phyloP scores from a whole-genome alignment of 2,797 vertebrate genomes.

The Anolis apletophallus region DNA sequence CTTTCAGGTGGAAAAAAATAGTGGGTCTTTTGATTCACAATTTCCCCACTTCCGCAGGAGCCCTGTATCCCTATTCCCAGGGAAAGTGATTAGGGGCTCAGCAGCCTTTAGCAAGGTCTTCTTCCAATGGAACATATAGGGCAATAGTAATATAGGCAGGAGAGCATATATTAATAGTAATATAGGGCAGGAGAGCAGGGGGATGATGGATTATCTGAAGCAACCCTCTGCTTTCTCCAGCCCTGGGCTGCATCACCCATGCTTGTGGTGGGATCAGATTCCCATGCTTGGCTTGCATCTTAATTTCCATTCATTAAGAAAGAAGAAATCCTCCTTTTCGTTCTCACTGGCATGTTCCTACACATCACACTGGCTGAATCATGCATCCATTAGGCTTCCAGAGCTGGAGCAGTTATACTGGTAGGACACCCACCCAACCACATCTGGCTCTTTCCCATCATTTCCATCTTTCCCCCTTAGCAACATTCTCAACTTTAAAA shows the following conservation, averaged over 20 bases:
- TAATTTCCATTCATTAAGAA: constrained; percentile 18
- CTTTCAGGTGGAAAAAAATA: too few relatives aligned
- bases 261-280: background rate
- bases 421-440: constrained; percentile 4
- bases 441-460: background rate
- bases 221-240: background rate
- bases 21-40: too few relatives aligned
- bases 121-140: background rate
- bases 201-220: background rate
- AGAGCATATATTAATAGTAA: too few relatives aligned
- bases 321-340: background rate
- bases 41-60: too few relatives aligned
- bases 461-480: background rate
- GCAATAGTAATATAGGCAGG: too few relatives aligned
- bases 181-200: background rate
- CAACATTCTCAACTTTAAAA: constrained; percentile 9
- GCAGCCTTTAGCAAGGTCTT: background rate
- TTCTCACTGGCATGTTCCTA: background rate
- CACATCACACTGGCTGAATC: constrained; percentile 25
- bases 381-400: too few relatives aligned
- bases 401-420: background rate
- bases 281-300: constrained; percentile 15
- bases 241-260: background rate
- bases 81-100: too few relatives aligned
- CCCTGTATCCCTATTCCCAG: too few relatives aligned